Evolutionary conservation across 2,797 vertebrate species (phyloP), one percentile per base, ranked within the genome.

Genomic region (Megalops cyprinoides): DNA sequence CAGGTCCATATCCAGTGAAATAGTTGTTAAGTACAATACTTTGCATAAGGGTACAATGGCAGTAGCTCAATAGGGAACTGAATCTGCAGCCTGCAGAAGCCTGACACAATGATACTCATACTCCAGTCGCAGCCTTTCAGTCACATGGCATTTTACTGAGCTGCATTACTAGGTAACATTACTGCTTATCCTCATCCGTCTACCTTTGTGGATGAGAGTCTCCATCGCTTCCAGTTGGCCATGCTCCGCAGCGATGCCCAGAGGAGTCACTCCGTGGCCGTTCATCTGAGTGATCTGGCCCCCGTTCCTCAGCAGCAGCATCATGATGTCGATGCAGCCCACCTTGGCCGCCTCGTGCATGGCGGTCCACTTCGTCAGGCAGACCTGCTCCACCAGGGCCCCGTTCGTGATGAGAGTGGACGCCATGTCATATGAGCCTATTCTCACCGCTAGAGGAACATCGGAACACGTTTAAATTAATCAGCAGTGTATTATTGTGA

Each of bases 181-280:
- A 10, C 10, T 14, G 12, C 60, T 1, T 12, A 2, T 0, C 9
- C 5, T 34, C 60, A 65, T 9, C 7, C 25, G 23, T 39, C 20
- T 83, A 98, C 97, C 94, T 87, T 94, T 96, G 88, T 95, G 94
- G 85, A 97, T 95, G 23, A 97, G 93, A 79, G 97, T 94, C 83
- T 98, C 96, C 20, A 95, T 76, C 58, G 95, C 87, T 44, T 95
- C 93, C 53, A 90, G 91, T 69, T 97, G 94, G 31, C 95, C 95
- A 0, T 93, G 88, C 82, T 96, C 96, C 8, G 96, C 95, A 0
- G 92, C 95, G 23, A 97, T 92, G 0, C 94, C 94, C 34, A 98
- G 87, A 0, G 96, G 94, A 0, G 95, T 97, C 75, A 94, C 91
- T 9, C 97, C 96, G 5, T 93, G 93, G 4, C 90, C 89, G 1